Evolutionary conservation across 2,113 vertebrate genomes (phyloP).

Genomic region (Proteles cristata): DNA sequence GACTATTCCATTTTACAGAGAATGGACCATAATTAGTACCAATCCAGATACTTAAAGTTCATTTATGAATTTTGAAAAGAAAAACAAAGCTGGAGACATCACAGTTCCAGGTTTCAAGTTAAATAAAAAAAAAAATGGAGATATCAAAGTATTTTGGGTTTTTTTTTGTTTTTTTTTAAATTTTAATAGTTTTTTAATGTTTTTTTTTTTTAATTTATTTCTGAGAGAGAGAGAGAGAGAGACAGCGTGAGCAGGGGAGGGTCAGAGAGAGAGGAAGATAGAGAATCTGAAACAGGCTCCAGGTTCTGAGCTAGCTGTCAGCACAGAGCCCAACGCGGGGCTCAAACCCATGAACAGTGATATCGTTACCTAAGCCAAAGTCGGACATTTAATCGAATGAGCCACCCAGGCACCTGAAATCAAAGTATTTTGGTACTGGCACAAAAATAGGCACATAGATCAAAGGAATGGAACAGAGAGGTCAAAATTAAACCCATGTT

Average conservation of each 20-base stretch:
- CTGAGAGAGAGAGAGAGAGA: too few relatives aligned
- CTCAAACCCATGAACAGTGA: too few relatives aligned
- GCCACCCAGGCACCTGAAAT: neutral
- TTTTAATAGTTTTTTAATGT: too few relatives aligned
- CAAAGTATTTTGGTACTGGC: neutral
- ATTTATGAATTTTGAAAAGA: neutral
- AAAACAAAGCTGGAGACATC: neutral
- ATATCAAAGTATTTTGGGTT: neutral
- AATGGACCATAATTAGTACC: slow-evolving; percentile 11
- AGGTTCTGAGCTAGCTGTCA: too few relatives aligned
- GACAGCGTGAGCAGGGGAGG: too few relatives aligned
- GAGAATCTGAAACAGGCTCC: too few relatives aligned
- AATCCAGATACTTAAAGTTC: neutral
- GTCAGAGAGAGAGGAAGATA: too few relatives aligned
- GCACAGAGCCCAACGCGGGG: too few relatives aligned
- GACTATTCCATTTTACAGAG: neutral
- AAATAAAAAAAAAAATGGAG: neutral
- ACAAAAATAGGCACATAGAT: neutral
- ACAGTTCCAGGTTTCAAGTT: neutral
- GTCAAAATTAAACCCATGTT: neutral
- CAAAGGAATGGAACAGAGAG: neutral
- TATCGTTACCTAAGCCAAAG: too few relatives aligned
- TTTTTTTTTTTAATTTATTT: too few relatives aligned
- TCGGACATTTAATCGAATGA: too few relatives aligned
- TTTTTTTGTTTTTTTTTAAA: too few relatives aligned